Percentiles rank a stretch among this genome's conserved stretches.
These are phyloP conservation scores for Zeugodacus cucurbitae DNA, from an alignment of 1,140 invertebrate genomes.

Conservation along the genomic window DNA sequence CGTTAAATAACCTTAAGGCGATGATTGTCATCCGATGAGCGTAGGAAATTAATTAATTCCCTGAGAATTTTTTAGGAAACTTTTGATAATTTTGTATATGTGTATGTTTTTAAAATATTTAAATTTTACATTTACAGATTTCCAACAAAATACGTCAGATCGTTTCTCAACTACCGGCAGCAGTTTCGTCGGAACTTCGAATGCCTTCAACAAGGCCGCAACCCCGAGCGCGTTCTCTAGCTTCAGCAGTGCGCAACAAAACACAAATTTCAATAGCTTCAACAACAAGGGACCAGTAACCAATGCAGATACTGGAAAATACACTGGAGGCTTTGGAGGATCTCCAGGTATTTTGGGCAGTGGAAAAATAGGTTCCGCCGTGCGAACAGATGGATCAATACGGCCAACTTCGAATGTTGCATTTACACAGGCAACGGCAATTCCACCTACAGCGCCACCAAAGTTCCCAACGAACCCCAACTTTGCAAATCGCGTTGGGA, in stretches of 20 bases:
- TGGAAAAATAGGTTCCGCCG: conserved; percentile 41
- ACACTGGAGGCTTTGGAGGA: conserved; percentile 52
- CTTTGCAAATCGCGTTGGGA: conserved; percentile 7
- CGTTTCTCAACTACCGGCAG: no score
- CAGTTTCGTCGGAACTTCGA: neutral
- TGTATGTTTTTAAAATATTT: no score
- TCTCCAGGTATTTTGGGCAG: conserved; percentile 52
- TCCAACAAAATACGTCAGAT: neutral
- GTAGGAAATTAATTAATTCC: no score
- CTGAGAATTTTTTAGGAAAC: no score
- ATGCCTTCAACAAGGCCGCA: conserved; percentile 9
- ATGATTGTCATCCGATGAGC: no score
- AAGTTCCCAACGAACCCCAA: neutral
- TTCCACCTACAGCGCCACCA: conserved; percentile 6
- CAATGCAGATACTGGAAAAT: conserved; percentile 37
- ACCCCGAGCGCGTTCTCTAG: conserved; percentile 11
- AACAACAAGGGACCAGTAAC: neutral
- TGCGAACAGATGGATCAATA: conserved; percentile 38
- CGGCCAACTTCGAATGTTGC: neutral
- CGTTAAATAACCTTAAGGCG: no score
- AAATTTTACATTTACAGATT: conserved; percentile 2
- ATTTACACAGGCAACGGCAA: neutral
- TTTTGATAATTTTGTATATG: no score
- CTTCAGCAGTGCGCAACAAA: neutral
- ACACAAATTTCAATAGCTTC: neutral